Evolutionary conservation across 30 jellyfish, hydroid and myxozoan species (phyloP).

Genomic region (Rhopilema esculentum): DNA sequence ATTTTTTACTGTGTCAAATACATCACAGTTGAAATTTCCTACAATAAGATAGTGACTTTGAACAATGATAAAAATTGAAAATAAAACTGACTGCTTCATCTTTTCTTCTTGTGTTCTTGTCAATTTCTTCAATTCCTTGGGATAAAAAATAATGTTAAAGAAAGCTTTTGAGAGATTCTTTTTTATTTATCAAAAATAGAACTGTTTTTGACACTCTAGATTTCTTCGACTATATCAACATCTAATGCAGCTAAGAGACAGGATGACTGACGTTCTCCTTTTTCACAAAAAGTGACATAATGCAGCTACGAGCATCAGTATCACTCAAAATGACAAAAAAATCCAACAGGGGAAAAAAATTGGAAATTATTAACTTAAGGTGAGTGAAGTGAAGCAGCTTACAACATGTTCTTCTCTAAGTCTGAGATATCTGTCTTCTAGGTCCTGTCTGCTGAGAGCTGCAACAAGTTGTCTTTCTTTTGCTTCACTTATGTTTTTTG

Average conservation of each 20-base stretch:
- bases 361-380: background rate
- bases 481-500: slow-evolving; percentile 76
- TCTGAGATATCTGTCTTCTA: slow-evolving; percentile 90
- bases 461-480: slow-evolving; percentile 89
- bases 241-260: no score
- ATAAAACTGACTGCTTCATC: slow-evolving; percentile 85
- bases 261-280: no score
- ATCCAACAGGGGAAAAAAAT: background rate
- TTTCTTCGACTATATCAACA: no score
- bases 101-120: slow-evolving; percentile 89
- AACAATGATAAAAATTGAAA: background rate
- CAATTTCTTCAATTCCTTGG: slow-evolving; percentile 77
- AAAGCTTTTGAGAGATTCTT: background rate
- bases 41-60: background rate
- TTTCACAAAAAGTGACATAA: no score
- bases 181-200: no score
- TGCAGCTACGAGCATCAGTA: no score
- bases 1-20: no score
- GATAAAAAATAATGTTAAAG: background rate
- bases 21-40: no score
- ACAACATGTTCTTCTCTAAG: slow-evolving; percentile 91
- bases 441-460: slow-evolving; percentile 77
- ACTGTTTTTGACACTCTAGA: no score
- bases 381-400: slow-evolving; percentile 8
- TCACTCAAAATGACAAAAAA: no score